Evolutionary conservation across 2,888 invertebrate genomes (phyloP).

Genomic region (Cactoblastis cactorum): DNA sequence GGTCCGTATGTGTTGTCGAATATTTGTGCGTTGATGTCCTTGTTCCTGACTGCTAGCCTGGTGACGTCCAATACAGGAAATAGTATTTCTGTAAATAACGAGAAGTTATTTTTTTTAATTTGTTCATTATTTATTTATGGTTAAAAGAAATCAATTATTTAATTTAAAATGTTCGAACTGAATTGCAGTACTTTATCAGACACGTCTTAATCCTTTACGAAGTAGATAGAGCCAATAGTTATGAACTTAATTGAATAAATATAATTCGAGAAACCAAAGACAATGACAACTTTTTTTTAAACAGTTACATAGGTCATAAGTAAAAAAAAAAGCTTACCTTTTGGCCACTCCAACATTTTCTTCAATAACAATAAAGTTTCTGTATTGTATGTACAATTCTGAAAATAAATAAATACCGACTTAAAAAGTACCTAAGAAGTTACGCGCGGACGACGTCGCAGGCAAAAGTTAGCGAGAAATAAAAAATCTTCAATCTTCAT

Average conservation of each 20-base stretch:
- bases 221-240: too few species aligned
- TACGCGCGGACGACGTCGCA: too few species aligned
- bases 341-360: constrained; percentile 85
- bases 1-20: constrained; percentile 63
- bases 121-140: neutral
- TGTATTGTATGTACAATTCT: constrained; percentile 56
- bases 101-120: constrained; percentile 2
- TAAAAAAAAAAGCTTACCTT: constrained; percentile 64
- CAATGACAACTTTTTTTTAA: too few species aligned
- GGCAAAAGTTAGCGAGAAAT: too few species aligned
- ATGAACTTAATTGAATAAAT: too few species aligned
- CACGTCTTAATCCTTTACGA: too few species aligned
- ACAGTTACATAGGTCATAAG: too few species aligned
- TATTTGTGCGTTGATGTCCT: constrained; percentile 73
- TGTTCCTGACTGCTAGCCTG: constrained; percentile 88
- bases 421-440: constrained; percentile 12
- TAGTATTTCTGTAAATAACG: constrained; percentile 80
- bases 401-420: constrained; percentile 38
- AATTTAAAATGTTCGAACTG: too few species aligned
- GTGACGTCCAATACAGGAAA: constrained; percentile 95
- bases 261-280: too few species aligned
- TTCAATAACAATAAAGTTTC: constrained; percentile 79
- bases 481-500: too few species aligned
- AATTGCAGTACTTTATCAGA: too few species aligned
- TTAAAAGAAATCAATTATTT: neutral